phyloP scores from a whole-genome alignment of 2,888 invertebrate species.

The Idaea dimidiata region DNA sequence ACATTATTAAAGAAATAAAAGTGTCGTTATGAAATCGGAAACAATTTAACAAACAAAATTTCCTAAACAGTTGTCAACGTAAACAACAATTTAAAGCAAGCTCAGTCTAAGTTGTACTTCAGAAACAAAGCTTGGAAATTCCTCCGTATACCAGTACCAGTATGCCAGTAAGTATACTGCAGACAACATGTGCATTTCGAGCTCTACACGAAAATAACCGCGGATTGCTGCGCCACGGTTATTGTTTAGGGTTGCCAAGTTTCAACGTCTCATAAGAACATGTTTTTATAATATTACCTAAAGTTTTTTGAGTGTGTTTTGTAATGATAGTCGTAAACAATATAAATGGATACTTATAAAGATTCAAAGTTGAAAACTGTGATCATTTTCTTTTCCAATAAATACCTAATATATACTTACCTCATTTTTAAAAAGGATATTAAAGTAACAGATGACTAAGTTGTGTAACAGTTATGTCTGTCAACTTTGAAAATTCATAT shows the following conservation, averaged over 20 bases:
- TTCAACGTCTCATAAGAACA: constrained; percentile 15
- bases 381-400: too few species aligned
- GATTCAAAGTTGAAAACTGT: too few species aligned
- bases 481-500: too few species aligned
- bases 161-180: constrained; percentile 30
- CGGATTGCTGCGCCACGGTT: constrained; percentile 42
- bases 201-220: constrained; percentile 53
- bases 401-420: too few species aligned
- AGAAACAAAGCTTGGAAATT: constrained; percentile 2
- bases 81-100: constrained; percentile 46
- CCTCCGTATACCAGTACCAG: constrained; percentile 24
- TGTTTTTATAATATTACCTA: neutral
- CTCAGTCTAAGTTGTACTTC: constrained; percentile 35
- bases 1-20: too few species aligned
- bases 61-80: constrained; percentile 3
- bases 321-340: too few species aligned
- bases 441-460: too few species aligned
- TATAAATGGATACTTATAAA: too few species aligned
- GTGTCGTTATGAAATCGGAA: neutral
- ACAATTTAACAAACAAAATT: constrained; percentile 8
- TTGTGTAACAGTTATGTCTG: too few species aligned
- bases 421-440: too few species aligned
- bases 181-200: constrained; percentile 20
- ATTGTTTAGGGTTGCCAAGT: constrained; percentile 32
- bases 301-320: constrained; percentile 1